phyloP scores from a whole-genome alignment of 2,888 invertebrate species.

The Megalurothrips usitatus region DNA sequence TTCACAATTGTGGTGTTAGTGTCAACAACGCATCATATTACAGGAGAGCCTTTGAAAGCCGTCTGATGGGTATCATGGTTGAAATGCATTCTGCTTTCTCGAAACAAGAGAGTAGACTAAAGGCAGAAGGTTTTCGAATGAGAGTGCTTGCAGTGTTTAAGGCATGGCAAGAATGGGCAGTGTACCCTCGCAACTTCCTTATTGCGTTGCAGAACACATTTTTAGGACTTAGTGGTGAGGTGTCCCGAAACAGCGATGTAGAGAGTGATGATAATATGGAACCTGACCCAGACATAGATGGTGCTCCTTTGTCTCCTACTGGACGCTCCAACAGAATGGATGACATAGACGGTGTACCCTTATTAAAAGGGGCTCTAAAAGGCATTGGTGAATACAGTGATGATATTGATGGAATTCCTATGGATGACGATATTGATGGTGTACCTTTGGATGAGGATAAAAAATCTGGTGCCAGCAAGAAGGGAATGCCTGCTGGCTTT shows the following conservation, averaged over 20 bases:
- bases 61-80: slow-evolving; percentile 71
- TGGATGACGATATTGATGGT: slow-evolving; percentile 74
- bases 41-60: slow-evolving; percentile 77
- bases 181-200: slow-evolving; percentile 91
- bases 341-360: slow-evolving; percentile 66
- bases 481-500: slow-evolving; percentile 52
- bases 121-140: slow-evolving; percentile 94
- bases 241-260: slow-evolving; percentile 32
- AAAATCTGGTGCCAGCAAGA: slow-evolving; percentile 33
- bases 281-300: slow-evolving; percentile 56
- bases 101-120: slow-evolving; percentile 73
- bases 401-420: slow-evolving; percentile 45
- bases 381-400: slow-evolving; percentile 33
- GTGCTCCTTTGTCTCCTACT: slow-evolving; percentile 53
- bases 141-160: slow-evolving; percentile 83
- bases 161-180: slow-evolving; percentile 97
- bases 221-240: slow-evolving; percentile 60
- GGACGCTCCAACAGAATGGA: slow-evolving; percentile 42
- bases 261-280: slow-evolving; percentile 34
- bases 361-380: background rate
- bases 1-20: slow-evolving; percentile 95
- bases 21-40: slow-evolving; percentile 94
- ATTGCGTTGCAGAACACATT: slow-evolving; percentile 84
- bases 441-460: slow-evolving; percentile 57
- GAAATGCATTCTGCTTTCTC: slow-evolving; percentile 67